Conservation (phyloP, 2,888 invertebrate species). For the Phortica okadai region DNA sequence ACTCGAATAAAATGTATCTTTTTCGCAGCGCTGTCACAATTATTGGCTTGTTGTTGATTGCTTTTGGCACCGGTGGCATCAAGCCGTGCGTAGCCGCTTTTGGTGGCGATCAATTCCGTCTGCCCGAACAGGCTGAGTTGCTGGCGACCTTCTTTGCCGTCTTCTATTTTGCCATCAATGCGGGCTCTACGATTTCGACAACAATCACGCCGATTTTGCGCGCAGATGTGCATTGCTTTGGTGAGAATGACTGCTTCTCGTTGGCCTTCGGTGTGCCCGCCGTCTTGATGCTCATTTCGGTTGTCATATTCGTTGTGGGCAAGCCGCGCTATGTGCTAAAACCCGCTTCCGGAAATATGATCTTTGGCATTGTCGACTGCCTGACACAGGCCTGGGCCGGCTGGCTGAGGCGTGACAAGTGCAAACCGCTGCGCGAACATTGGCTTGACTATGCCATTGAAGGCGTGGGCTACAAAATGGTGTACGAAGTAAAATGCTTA, state of each 20-base stretch:
- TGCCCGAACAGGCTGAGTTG: constrained; percentile 87
- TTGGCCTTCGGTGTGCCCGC: constrained; percentile 94
- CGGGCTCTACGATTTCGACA: constrained; percentile 92
- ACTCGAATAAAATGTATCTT: background rate
- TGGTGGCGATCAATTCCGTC: constrained; percentile 94
- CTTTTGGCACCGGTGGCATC: constrained; percentile 96
- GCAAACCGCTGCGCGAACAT: constrained; percentile 81
- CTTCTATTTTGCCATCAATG: constrained; percentile 96
- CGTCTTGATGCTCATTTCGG: constrained; percentile 87
- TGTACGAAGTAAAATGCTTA: constrained; percentile 87
- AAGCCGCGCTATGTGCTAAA: constrained; percentile 85
- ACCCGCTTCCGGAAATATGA: constrained; percentile 89
- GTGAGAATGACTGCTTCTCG: constrained; percentile 86
- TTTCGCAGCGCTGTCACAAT: constrained; percentile 80
- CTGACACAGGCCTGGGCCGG: constrained; percentile 78
- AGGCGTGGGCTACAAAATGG: constrained; percentile 83
- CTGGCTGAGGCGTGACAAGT: constrained; percentile 72
- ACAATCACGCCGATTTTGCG: constrained; percentile 91
- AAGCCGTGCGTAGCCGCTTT: constrained; percentile 97
- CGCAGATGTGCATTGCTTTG: constrained; percentile 87
- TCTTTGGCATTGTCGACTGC: constrained; percentile 86
- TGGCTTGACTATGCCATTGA: constrained; percentile 95
- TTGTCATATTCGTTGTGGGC: constrained; percentile 88
- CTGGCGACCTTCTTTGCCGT: constrained; percentile 92
- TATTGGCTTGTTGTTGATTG: constrained; percentile 85